These are phyloP conservation scores for Lycaon pictus DNA, from an alignment of 2,113 vertebrate species.

Conservation along the genomic window DNA sequence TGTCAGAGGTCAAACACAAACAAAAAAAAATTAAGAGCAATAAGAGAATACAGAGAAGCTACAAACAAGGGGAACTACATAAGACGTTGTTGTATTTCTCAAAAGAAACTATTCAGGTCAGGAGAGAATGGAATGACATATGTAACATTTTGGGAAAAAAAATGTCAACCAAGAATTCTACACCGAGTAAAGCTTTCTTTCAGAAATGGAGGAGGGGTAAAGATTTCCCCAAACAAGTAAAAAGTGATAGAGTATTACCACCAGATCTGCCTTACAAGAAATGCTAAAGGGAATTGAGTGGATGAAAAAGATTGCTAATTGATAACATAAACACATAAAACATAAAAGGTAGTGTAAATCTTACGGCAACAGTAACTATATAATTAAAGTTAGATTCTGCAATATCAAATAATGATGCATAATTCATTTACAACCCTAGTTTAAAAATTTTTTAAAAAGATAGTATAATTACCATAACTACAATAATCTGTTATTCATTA, in stretches of 20 bases:
- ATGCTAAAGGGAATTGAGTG: background rate
- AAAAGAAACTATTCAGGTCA: background rate
- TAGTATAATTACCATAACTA: background rate
- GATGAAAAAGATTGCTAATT: background rate
- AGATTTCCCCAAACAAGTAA: background rate
- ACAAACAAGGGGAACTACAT: background rate
- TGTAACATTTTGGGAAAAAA: background rate
- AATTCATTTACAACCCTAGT: background rate
- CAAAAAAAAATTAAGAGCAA: background rate
- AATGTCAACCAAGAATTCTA: background rate
- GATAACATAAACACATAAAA: background rate
- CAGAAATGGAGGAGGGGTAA: background rate
- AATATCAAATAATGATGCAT: background rate
- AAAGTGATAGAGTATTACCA: background rate
- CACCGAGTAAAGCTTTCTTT: background rate
- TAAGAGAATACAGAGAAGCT: background rate
- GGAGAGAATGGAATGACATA: background rate
- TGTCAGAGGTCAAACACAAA: background rate
- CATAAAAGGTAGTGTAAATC: background rate
- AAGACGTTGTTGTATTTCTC: background rate
- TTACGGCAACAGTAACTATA: background rate
- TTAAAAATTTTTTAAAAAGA: background rate
- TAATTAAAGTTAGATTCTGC: background rate
- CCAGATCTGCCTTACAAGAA: background rate
- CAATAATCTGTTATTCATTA: background rate